phyloP scores from a whole-genome alignment of 2,797 vertebrate genomes.

The Parauchenoglanis punctatus region DNA sequence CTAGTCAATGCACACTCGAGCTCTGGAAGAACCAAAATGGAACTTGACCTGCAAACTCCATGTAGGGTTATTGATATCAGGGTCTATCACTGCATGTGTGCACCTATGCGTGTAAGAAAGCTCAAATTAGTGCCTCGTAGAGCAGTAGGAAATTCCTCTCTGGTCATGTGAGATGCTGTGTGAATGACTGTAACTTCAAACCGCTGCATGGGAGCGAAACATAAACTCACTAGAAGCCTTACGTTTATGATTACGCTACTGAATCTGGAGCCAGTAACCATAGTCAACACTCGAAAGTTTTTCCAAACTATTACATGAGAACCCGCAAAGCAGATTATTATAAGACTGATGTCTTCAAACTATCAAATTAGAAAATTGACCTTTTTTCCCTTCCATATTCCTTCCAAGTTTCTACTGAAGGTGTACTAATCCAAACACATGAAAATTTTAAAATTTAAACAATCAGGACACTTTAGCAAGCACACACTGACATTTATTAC shows the following conservation, averaged over 20 bases:
- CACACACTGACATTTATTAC: not conserved
- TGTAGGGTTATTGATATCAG: slow-evolving; percentile 10
- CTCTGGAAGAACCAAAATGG: not conserved
- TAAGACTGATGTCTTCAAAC: not conserved
- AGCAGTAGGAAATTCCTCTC: slow-evolving; percentile 55
- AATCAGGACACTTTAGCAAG: not conserved
- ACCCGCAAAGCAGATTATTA: not conserved
- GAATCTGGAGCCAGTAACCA: not conserved
- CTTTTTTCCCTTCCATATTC: not conserved
- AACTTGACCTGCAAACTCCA: slow-evolving; percentile 9
- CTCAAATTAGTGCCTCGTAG: slow-evolving; percentile 25
- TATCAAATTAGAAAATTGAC: not conserved
- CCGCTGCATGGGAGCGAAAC: slow-evolving; percentile 6
- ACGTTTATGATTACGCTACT: slow-evolving; percentile 11
- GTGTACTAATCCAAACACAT: not conserved
- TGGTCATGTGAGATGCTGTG: slow-evolving; percentile 48
- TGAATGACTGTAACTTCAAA: slow-evolving; percentile 56
- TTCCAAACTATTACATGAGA: not conserved
- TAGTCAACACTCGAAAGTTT: not conserved
- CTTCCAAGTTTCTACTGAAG: not conserved
- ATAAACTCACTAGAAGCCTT: not conserved
- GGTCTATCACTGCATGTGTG: not conserved
- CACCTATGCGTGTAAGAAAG: slow-evolving; percentile 10
- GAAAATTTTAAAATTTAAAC: not conserved
- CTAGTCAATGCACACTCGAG: not conserved